Conservation (phyloP, 2,888 invertebrate species). For the Mimachlamys varia region DNA sequence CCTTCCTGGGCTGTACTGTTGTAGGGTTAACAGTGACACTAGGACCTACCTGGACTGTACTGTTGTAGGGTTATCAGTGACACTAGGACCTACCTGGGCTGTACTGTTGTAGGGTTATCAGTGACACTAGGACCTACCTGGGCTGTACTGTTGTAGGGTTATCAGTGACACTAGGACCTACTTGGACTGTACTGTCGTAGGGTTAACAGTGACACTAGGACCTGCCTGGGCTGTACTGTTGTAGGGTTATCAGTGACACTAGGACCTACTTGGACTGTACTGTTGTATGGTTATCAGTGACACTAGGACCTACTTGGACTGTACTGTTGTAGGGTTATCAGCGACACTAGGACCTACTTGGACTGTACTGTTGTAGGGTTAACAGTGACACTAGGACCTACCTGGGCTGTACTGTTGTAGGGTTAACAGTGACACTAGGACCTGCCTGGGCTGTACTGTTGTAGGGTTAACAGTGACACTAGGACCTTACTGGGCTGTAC, state of each 20-base stretch:
- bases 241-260: constrained; percentile 53
- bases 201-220: too few relatives aligned
- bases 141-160: constrained; percentile 45
- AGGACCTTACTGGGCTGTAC: constrained; percentile 32
- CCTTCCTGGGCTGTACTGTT: constrained; percentile 39
- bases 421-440: too few relatives aligned
- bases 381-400: too few relatives aligned
- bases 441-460: constrained; percentile 38
- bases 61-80: constrained; percentile 52
- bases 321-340: constrained; percentile 50
- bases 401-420: constrained; percentile 43
- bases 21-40: too few relatives aligned
- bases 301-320: background rate
- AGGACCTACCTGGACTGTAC: constrained; percentile 34
- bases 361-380: constrained; percentile 45
- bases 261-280: constrained; percentile 33
- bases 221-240: constrained; percentile 38
- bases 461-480: too few relatives aligned
- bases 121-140: too few relatives aligned
- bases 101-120: constrained; percentile 50
- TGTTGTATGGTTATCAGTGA: constrained; percentile 52
- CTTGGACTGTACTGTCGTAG: constrained; percentile 43
- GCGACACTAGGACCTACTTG: too few relatives aligned
- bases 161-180: too few relatives aligned
- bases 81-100: background rate